Evolutionary conservation across 2,113 vertebrate genomes (phyloP).

Genomic region (Oxyruncus cristatus): DNA sequence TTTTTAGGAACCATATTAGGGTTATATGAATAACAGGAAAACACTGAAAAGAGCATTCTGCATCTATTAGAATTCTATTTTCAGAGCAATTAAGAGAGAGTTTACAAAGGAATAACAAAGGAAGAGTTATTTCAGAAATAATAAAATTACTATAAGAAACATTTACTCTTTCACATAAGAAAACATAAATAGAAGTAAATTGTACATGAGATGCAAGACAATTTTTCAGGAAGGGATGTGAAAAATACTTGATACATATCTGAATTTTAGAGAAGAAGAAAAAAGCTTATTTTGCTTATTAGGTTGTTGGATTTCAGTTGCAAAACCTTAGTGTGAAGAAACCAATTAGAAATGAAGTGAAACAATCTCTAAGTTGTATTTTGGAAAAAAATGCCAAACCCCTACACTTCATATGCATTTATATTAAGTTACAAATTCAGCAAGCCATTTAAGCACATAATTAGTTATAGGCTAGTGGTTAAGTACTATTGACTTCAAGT

Average conservation of each 20-base stretch:
- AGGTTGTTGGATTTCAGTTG: neutral
- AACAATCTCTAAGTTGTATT: neutral
- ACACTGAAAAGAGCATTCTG: neutral
- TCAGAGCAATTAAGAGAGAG: neutral
- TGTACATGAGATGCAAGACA: neutral
- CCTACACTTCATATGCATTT: neutral
- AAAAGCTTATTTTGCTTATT: neutral
- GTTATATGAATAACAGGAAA: neutral
- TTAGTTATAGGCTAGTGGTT: neutral
- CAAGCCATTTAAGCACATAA: constrained; percentile 8
- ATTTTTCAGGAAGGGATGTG: neutral
- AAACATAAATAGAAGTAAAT: neutral
- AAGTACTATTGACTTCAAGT: constrained; percentile 5
- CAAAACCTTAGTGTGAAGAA: neutral
- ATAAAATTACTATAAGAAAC: neutral
- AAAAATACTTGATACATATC: neutral
- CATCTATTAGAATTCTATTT: neutral
- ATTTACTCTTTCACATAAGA: neutral
- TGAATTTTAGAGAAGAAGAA: neutral
- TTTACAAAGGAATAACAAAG: neutral
- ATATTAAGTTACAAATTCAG: constrained; percentile 2
- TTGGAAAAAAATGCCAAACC: neutral
- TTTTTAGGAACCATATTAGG: neutral
- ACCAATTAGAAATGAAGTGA: neutral
- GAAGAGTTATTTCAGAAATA: neutral